Evolutionary conservation across 2,113 vertebrate genomes (phyloP), one percentile per base, ranked within the genome.

Genomic region (Lasiurus cinereus): DNA sequence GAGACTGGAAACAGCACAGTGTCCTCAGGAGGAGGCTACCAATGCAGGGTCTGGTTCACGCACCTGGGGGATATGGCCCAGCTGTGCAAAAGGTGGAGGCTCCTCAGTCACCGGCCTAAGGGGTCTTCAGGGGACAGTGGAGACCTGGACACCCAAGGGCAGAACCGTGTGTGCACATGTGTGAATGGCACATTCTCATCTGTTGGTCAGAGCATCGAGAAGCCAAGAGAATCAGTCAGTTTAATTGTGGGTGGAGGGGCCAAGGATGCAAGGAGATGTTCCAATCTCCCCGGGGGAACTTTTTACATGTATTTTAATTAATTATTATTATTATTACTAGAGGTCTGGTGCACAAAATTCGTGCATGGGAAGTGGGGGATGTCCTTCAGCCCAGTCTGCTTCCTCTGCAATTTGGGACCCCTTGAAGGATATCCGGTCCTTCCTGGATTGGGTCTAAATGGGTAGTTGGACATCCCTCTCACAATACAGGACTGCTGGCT

Each of bases 41-140:
- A 7, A 43, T 5, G 29, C 52, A 29, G 19, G 46, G 36, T 21
- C 80, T 33, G 39, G 43, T 22, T 48, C 62, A 14, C 24, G 18
- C 36, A 3, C 19, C 36, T 4, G 12, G 6, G 52, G 27, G n/a
- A 18, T 7, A 8, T 43, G 16, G 3, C 6, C 1, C 43, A 6
- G 56, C 43, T 2, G 2, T 13, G 9, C 13, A 50, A 33, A 46
- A 29, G 72, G 43, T 36, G 31, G 31, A 1, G 83, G 72, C 14
- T 1, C 31, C 43, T 33, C 4, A 3, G 9, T 62, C 54, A 27
- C 21, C 4, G 8, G 22, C 54, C 39, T 2, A 0, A 4, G 72
- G 43, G 56, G 72, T 29, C 86, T 50, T 33, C 56, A 4, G 4
- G 15, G 56, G 39, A 74, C 29, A 11, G 29, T 0, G 52, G 54